Percentiles rank a stretch among this genome's conserved stretches.
Evolutionary conservation across 2,888 invertebrate genomes (phyloP).

Genomic region (Phragmatobia fuliginosa): DNA sequence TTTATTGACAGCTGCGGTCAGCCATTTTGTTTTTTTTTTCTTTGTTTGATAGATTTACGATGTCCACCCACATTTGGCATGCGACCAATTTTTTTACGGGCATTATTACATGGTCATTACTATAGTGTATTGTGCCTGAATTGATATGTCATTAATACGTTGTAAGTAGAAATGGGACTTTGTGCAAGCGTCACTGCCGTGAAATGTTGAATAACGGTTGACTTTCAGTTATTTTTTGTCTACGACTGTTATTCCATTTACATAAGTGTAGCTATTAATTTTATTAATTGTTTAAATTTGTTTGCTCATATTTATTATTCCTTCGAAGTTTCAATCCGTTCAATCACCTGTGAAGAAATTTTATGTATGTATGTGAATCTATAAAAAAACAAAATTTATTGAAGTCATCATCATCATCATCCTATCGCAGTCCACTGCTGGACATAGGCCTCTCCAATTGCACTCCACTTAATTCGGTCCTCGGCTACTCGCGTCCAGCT

Average conservation of each 20-base stretch:
- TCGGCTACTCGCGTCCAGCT: no score
- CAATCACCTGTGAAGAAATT: not conserved
- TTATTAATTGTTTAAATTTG: not conserved
- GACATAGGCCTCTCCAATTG: no score
- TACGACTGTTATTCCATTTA: not conserved
- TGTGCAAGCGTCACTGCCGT: conserved; percentile 33
- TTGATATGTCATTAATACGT: conserved; percentile 39
- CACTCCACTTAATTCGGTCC: no score
- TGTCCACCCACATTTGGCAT: conserved; percentile 71
- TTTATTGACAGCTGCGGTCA: conserved; percentile 81
- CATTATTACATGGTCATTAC: conserved; percentile 67
- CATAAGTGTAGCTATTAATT: not conserved
- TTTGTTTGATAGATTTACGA: conserved; percentile 59
- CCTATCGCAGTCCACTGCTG: no score
- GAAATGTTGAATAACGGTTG: conserved; percentile 27
- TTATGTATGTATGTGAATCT: no score
- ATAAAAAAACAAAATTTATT: not conserved
- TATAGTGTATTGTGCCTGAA: conserved; percentile 54
- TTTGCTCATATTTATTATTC: not conserved
- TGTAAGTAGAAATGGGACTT: conserved; percentile 24
- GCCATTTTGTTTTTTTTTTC: conserved; percentile 70
- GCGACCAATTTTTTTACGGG: conserved; percentile 55
- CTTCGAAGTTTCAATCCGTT: no score
- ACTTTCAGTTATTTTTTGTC: conserved; percentile 9
- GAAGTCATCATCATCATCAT: no score